Conservation (phyloP, 1,140 invertebrate genomes). For the Teleopsis dalmanni region DNA sequence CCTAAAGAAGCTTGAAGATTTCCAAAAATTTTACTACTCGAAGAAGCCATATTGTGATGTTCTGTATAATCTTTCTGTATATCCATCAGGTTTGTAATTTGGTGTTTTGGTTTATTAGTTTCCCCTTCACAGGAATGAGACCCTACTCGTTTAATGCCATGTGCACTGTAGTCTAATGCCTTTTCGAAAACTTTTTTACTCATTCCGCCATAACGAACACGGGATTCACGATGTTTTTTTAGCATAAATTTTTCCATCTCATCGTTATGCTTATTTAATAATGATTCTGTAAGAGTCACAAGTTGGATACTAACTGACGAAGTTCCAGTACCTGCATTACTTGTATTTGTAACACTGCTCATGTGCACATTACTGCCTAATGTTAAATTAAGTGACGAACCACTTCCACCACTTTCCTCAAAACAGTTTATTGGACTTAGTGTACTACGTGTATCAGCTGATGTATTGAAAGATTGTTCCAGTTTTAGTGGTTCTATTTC, state of each 20-base stretch:
- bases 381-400: conserved; percentile 53
- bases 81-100: conserved; percentile 28
- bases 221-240: conserved; percentile 58
- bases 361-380: conserved; percentile 46
- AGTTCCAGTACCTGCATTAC: conserved; percentile 30
- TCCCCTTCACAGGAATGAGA: conserved; percentile 53
- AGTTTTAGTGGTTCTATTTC: conserved; percentile 43
- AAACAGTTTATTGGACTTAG: conserved; percentile 38
- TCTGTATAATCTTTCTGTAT: conserved; percentile 10
- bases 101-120: conserved; percentile 49
- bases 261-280: conserved; percentile 63
- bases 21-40: conserved; percentile 5
- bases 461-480: conserved; percentile 27
- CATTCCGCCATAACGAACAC: conserved; percentile 48
- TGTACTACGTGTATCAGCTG: conserved; percentile 21
- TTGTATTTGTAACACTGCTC: conserved; percentile 43
- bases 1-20: conserved; percentile 9
- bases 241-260: conserved; percentile 72
- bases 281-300: conserved; percentile 55
- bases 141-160: conserved; percentile 51
- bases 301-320: conserved; percentile 44
- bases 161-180: conserved; percentile 32
- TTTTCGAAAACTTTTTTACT: conserved; percentile 38
- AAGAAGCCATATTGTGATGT: conserved; percentile 7
- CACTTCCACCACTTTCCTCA: conserved; percentile 48